Base-by-base conservation (phyloP, 2,113 vertebrate species). In the Colinus virginianus region DNA sequence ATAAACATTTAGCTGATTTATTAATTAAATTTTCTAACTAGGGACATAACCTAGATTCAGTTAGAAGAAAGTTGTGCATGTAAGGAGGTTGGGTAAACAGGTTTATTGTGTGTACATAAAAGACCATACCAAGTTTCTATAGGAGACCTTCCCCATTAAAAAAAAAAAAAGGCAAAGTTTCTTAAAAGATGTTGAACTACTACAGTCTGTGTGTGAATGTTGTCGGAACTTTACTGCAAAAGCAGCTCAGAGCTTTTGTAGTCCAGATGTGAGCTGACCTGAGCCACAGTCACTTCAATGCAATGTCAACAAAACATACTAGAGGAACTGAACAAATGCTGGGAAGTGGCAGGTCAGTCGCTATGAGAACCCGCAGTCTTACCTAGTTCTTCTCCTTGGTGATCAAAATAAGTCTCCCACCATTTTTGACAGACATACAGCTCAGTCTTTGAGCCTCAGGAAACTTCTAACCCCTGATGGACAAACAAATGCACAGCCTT, bases 311-410 rank as follows among this genome's bases (percentile, higher is more conserved):
- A 98, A 97, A 97, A 98, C 97, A 97, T 97, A 92, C 95, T 95
- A 93, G 78, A 72, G 82, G 88, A 95, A 95, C 94, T 97, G 96
- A 97, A 98, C 98, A 97, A 63, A 63, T 97, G 92, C 96, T 97
- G 93, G 97, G 96, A 96, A 96, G 95, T 84, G 97, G 95, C 96
- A 90, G 96, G 88, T 97, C 96, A 97, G 96, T 97, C 96, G 96
- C 95, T 96, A 97, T 97, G 96, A 97, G 97, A 87, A 80, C 87
- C 90, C 98, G 98, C 98, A 98, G 96, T 98, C 97, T 98, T 97
- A 98, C 97, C 97, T 97, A 96, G 32, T 23, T 46, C n/a, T 49
- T 23, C n/a, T 34, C 43, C 21, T 36, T 16, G 26, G 23, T 69
- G n/a, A 49, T 46, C 67, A 69, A 36, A 36, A 48, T 28, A 20